Evolutionary conservation across 2,113 vertebrate species (phyloP).

Genomic region (Hypanus sabinus): DNA sequence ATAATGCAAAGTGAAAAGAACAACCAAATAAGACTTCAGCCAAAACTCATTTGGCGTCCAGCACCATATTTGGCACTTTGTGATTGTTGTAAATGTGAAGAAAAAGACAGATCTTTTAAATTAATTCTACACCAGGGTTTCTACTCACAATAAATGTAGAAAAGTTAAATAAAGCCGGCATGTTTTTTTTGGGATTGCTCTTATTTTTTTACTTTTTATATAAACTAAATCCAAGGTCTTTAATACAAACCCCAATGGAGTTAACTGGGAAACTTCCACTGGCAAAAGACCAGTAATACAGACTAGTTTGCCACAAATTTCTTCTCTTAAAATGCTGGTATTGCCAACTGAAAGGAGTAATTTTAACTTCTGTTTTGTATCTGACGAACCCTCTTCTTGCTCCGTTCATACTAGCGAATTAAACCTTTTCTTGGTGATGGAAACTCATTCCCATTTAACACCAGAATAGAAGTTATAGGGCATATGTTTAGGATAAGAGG

Average conservation of each 20-base stretch:
- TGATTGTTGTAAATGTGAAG: neutral
- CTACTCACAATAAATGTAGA: constrained; percentile 10
- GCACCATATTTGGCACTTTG: neutral
- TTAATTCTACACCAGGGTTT: neutral
- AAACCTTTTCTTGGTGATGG: neutral
- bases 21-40: neutral
- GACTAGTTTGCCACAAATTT: neutral
- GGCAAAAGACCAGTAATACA: neutral
- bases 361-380: neutral
- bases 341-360: neutral
- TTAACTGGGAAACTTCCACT: neutral
- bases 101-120: neutral
- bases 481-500: no score
- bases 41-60: neutral
- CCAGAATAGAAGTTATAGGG: no score
- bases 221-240: neutral
- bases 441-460: neutral
- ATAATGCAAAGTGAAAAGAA: neutral
- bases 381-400: neutral
- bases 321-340: neutral
- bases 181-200: neutral
- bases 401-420: neutral
- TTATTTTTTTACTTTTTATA: neutral
- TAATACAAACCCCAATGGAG: neutral
- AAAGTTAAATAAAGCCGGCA: neutral